Conservation (phyloP, 2,113 vertebrate species). For the Micromys minutus region DNA sequence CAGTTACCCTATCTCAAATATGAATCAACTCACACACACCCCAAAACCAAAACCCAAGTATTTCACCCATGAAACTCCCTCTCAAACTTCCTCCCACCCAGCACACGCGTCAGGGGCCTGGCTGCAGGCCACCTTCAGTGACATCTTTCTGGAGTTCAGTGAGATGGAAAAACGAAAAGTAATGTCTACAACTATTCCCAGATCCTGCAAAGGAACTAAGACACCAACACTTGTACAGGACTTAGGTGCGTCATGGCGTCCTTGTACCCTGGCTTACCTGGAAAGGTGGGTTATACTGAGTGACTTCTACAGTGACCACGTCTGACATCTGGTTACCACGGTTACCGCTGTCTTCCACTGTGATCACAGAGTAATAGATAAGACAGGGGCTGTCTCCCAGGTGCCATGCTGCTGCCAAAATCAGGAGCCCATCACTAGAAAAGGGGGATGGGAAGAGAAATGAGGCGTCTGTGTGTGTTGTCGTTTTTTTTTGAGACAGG, state of each 20-base stretch:
- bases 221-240: neutral
- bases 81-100: neutral
- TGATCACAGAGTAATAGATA: slow-evolving; percentile 94
- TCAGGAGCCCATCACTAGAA: slow-evolving; percentile 91
- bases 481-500: neutral
- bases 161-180: neutral
- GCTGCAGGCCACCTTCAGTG: no score
- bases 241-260: neutral
- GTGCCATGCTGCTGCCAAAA: slow-evolving; percentile 95
- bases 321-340: slow-evolving; percentile 87
- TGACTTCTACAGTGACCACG: slow-evolving; percentile 94
- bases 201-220: neutral
- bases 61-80: neutral
- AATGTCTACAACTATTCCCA: neutral
- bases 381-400: slow-evolving; percentile 92
- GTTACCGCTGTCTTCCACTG: slow-evolving; percentile 89
- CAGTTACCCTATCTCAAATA: neutral
- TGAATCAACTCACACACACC: neutral
- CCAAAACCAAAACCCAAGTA: neutral
- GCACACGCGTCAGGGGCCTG: neutral
- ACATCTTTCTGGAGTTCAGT: neutral
- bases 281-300: slow-evolving; percentile 93
- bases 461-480: neutral
- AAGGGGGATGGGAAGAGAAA: neutral
- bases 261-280: slow-evolving; percentile 85